These are phyloP conservation scores for Grantiella picta DNA, from an alignment of 2,113 vertebrate genomes.

Conservation along the genomic window DNA sequence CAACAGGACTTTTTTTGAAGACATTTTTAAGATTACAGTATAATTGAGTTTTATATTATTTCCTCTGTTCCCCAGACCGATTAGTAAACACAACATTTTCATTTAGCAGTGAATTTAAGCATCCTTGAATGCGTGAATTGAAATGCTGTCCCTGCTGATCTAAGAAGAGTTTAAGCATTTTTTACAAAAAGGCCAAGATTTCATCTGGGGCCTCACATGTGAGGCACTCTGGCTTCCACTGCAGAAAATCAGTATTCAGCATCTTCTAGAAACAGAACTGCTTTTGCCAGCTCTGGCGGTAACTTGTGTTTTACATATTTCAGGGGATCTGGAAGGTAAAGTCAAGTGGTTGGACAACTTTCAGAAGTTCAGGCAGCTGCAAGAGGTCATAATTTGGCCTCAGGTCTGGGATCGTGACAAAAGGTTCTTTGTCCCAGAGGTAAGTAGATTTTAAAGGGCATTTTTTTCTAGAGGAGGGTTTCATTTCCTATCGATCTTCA, in stretches of 20 bases:
- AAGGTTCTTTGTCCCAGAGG: constrained; percentile 87
- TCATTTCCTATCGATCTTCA: neutral
- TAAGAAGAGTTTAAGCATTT: neutral
- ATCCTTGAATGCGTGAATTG: neutral
- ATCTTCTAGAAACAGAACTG: neutral
- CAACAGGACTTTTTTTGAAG: neutral
- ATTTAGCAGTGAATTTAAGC: neutral
- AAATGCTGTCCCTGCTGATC: neutral
- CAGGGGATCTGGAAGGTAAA: constrained; percentile 91
- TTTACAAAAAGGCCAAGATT: neutral
- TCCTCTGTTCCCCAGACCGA: neutral
- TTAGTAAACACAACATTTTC: neutral
- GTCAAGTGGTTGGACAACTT: constrained; percentile 93
- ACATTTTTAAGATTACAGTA: neutral
- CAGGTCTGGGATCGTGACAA: constrained; percentile 90
- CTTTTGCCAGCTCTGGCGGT: neutral
- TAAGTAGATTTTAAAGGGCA: constrained; percentile 24
- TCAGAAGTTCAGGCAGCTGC: constrained; percentile 86
- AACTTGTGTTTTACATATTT: constrained; percentile 1
- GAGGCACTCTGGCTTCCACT: neutral
- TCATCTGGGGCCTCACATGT: neutral
- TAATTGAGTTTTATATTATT: neutral
- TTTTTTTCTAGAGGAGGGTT: neutral
- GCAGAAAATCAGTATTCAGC: neutral
- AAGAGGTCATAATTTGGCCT: constrained; percentile 87